Percentiles rank a stretch among this genome's conserved stretches.
phyloP scores from a whole-genome alignment of 2,797 vertebrate genomes.

The Betta splendens region DNA sequence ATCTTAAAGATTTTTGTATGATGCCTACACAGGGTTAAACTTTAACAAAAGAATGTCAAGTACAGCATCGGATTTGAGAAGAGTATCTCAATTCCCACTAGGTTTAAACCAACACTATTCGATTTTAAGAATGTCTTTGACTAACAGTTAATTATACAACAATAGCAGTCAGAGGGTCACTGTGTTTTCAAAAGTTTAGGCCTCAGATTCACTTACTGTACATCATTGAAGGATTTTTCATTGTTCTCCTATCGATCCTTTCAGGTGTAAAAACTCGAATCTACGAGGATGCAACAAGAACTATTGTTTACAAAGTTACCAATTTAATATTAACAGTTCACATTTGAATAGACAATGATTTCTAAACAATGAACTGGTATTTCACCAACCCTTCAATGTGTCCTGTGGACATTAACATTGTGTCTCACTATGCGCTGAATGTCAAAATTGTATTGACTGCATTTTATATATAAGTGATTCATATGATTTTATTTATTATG shows the following conservation, averaged over 20 bases:
- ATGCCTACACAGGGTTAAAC: slow-evolving; percentile 65
- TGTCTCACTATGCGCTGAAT: slow-evolving; percentile 74
- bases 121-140: slow-evolving; percentile 68
- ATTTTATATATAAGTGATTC: slow-evolving; percentile 63
- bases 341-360: slow-evolving; percentile 47
- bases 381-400: slow-evolving; percentile 78
- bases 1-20: slow-evolving; percentile 63
- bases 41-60: slow-evolving; percentile 69
- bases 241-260: slow-evolving; percentile 48
- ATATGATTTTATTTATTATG: slow-evolving; percentile 54
- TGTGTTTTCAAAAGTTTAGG: slow-evolving; percentile 61
- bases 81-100: slow-evolving; percentile 46
- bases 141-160: slow-evolving; percentile 46
- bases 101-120: slow-evolving; percentile 56
- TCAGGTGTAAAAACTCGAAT: slow-evolving; percentile 52
- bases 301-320: slow-evolving; percentile 67
- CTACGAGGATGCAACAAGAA: slow-evolving; percentile 57
- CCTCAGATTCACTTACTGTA: slow-evolving; percentile 34
- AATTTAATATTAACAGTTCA: slow-evolving; percentile 32
- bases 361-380: slow-evolving; percentile 78
- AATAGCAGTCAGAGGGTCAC: slow-evolving; percentile 57
- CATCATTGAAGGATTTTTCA: slow-evolving; percentile 47
- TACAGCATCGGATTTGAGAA: slow-evolving; percentile 49
- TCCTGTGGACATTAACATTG: slow-evolving; percentile 86
- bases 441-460: slow-evolving; percentile 64